Percentiles rank a stretch among this genome's conserved stretches.
phyloP scores from a whole-genome alignment of 1,140 invertebrate genomes.

The Neodiprion lecontei region DNA sequence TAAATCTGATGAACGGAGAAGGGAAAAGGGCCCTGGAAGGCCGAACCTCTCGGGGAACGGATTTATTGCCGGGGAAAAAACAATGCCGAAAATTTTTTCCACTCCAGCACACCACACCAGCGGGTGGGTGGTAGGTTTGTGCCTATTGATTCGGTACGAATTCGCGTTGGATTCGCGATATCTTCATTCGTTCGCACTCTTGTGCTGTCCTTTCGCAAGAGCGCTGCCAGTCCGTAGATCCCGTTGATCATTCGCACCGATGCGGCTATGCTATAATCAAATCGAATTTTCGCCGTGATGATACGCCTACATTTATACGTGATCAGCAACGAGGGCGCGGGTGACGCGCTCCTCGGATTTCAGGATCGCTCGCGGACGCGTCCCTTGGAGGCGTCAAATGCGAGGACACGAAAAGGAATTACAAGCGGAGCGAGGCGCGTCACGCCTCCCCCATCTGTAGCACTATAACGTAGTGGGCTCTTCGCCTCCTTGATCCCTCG shows the following conservation, averaged over 20 bases:
- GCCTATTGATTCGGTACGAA: too few relatives aligned
- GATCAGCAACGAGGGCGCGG: not conserved
- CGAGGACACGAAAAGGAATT: slow-evolving; percentile 7
- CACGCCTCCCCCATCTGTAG: slow-evolving; percentile 52
- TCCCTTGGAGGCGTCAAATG: not conserved
- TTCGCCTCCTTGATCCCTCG: slow-evolving; percentile 44
- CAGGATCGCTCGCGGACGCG: not conserved
- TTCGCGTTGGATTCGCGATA: too few relatives aligned
- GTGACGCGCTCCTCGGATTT: not conserved
- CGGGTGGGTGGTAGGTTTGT: too few relatives aligned
- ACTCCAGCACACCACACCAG: not conserved
- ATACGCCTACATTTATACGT: not conserved
- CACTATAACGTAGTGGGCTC: slow-evolving; percentile 26
- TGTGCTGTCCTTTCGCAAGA: too few relatives aligned
- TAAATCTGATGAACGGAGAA: not conserved
- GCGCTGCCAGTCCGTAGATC: not conserved
- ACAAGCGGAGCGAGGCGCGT: slow-evolving; percentile 19
- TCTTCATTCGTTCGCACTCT: too few relatives aligned
- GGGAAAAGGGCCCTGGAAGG: not conserved
- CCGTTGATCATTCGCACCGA: not conserved
- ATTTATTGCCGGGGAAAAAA: not conserved
- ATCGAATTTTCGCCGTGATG: not conserved
- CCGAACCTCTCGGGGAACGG: not conserved
- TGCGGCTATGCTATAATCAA: not conserved
- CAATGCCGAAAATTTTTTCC: not conserved